Base-by-base conservation (phyloP, 1,140 invertebrate genomes). In the Trichogramma pretiosum region DNA sequence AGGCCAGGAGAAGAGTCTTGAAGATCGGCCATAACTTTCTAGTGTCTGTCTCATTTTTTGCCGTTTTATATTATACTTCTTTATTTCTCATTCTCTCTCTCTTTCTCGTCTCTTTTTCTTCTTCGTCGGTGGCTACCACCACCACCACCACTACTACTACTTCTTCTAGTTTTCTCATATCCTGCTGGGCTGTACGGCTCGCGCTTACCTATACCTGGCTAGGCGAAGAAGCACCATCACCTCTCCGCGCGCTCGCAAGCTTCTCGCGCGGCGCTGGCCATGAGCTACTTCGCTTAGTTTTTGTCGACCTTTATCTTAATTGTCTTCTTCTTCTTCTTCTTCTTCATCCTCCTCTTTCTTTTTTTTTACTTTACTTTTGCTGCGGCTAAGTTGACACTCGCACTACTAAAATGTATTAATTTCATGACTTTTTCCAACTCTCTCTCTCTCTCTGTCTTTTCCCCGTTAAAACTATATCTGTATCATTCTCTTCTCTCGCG, bases 21-120 rank as follows among this genome's bases (percentile, higher is more conserved):
- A 42, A 33, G 17, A 42, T 5, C n/a, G 34, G 26, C 47, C 33
- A 43, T 43, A 43, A 44, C 35, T 50, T 50, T 44, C 48, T 44
- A 50, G 41, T 38, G 30, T 7, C 41, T 39, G 22, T 43, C 28
- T 38, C 41, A 44, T 50, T 50, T 34, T n/a, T 50, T 32, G 5
- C 34, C 34, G 17, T 32, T 37, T 48, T 42, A 24, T 34, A 23
- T 32, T 38, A 11, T 9, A 3, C 17, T 8, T 28, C 37, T n/a
- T 28, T 30, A 33, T 39, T 37, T 40, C 37, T 50, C 23, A n/a
- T 19, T 30, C 35, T 24, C 16, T 11, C 14, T 19, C 37, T 36
- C 16, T 41, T 17, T 10, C 11, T 17, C 10, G n/a, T 39, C 16
- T 33, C 41, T 30, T 37, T 9, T 13, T 41, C 19, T 26, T 17